phyloP scores from a whole-genome alignment of 2,797 vertebrate genomes.

The Acipenser oxyrinchus region DNA sequence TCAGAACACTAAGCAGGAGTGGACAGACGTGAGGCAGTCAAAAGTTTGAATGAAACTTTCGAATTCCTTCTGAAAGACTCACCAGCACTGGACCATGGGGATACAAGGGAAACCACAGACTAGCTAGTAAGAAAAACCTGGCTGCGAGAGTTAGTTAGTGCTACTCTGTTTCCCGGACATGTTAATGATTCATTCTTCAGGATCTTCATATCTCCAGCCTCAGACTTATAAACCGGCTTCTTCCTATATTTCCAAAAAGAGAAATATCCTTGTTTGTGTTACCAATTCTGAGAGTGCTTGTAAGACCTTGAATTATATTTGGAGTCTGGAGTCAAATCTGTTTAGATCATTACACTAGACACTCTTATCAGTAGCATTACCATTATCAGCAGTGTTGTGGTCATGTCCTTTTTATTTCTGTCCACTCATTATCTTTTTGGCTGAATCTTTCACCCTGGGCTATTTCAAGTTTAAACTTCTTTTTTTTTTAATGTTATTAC shows the following conservation, averaged over 20 bases:
- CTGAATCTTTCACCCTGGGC: not conserved
- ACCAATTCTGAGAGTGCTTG: too few relatives aligned
- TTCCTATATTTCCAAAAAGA: not conserved
- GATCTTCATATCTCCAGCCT: not conserved
- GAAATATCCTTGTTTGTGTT: not conserved
- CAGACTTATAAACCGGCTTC: not conserved
- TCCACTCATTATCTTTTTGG: too few relatives aligned
- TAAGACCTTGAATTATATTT: too few relatives aligned
- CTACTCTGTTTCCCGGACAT: not conserved
- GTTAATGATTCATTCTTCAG: not conserved
- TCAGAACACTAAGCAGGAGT: slow-evolving; percentile 88
- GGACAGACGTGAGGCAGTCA: slow-evolving; percentile 87
- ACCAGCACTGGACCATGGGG: not conserved
- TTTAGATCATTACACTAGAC: too few relatives aligned
- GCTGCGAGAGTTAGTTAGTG: not conserved
- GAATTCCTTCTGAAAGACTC: not conserved
- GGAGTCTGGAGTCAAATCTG: too few relatives aligned
- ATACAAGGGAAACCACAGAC: not conserved
- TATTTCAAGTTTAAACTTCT: too few relatives aligned
- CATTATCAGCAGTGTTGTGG: too few relatives aligned
- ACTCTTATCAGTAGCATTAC: too few relatives aligned
- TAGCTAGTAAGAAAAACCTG: not conserved
- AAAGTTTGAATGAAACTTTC: slow-evolving; percentile 60
- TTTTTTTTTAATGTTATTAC: not conserved
- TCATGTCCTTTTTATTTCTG: too few relatives aligned